These are phyloP conservation scores for Salvelinus namaycush DNA, from an alignment of 2,113 vertebrate genomes.

Conservation along the genomic window DNA sequence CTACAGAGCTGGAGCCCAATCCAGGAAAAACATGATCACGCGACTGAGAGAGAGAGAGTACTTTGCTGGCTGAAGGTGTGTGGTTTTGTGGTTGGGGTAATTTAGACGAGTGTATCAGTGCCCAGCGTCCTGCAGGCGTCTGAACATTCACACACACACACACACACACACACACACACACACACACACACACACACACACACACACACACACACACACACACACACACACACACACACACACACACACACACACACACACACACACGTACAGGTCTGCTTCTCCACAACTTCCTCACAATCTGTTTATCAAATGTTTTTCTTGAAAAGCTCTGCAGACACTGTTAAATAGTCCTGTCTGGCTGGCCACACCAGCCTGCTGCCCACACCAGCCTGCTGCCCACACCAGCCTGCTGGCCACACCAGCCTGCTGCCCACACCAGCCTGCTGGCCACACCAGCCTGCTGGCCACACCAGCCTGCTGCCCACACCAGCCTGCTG, in stretches of 20 bases:
- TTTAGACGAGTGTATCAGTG: constrained; percentile 63
- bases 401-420: too few species aligned
- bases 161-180: too few species aligned
- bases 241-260: constrained; percentile 27
- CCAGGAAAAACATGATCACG: constrained; percentile 46
- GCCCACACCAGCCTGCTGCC: too few species aligned
- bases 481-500: too few species aligned
- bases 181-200: too few species aligned
- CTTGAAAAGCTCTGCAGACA: constrained; percentile 62
- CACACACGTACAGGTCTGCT: constrained; percentile 23
- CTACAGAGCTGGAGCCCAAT: constrained; percentile 33
- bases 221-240: constrained; percentile 1
- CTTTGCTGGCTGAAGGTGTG: constrained; percentile 47
- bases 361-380: constrained; percentile 40
- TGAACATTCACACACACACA: constrained; percentile 25
- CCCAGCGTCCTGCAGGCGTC: constrained; percentile 61
- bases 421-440: too few species aligned
- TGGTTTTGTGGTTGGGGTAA: constrained; percentile 67
- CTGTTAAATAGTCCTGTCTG: constrained; percentile 55
- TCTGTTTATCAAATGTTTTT: constrained; percentile 74
- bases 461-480: too few species aligned
- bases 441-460: too few species aligned
- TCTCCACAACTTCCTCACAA: constrained; percentile 44
- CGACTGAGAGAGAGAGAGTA: constrained; percentile 36
- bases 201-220: too few species aligned